Evolutionary conservation across 2,797 vertebrate species (phyloP), one percentile per base, ranked within the genome.

Genomic region (Pempheris klunzingeri): DNA sequence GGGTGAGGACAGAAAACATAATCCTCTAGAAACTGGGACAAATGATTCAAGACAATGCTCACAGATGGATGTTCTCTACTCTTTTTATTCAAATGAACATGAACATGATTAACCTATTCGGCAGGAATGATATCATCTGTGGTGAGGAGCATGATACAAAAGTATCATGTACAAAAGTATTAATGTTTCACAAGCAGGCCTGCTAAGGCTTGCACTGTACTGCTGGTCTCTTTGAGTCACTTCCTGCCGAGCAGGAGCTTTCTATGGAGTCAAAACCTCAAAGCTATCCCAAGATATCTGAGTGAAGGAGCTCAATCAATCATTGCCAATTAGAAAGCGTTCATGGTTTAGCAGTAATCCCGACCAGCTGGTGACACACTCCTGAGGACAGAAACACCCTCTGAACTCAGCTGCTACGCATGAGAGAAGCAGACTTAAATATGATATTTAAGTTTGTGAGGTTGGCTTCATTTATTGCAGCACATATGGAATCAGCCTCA

Each of bases 321-420:
- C 92, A 91, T n/a, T n/a, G n/a, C 72, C 88, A 86, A 92, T 93
- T 92, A 92, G 74, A 88, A 85, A 83, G 77, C 47, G 52, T 61
- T 81, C 52, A 26, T 58, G 83, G 81, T 84, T 82, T 78, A 79
- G 64, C 79, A 26, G 50, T 92, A 88, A 91, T 90, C 82, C 74
- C 54, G 6, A 76, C 71, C 91, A 92, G 84, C 89, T 92, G 90
- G 84, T 24, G 78, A 79, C 73, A n/a, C n/a, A 55, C 70, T 82
- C 65, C 76, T 13, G 65, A 88, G 77, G 73, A 86, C 50, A 39
- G 47, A 52, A 66, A 60, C 79, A 67, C 75, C 58, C 78, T 71
- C 72, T 72, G 50, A 78, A 82, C 74, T 71, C 61, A 30, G 67
- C 49, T n/a, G n/a, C n/a, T 54, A 5, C 73, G 38, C 77, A 69